Conservation (phyloP, 2,797 vertebrate genomes). For the Enoplosus armatus region DNA sequence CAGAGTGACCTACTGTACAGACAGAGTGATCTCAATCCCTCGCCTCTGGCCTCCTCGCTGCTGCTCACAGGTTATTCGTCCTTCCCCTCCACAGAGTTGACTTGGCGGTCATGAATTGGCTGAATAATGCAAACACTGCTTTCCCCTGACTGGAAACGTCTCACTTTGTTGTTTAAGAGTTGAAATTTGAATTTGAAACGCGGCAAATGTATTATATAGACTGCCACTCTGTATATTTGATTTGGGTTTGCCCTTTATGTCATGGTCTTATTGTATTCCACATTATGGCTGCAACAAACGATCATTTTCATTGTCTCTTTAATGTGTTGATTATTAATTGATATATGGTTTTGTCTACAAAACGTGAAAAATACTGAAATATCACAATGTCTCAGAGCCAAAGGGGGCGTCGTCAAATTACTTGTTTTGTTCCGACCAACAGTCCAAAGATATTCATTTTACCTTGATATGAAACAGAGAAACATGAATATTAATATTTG, state of each 20-base stretch:
- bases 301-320: background rate
- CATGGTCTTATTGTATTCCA: background rate
- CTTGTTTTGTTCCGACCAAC: background rate
- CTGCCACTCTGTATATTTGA: background rate
- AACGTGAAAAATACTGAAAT: background rate
- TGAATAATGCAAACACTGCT: constrained; percentile 8
- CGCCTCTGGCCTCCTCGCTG: constrained; percentile 16
- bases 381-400: background rate
- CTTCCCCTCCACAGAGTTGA: background rate
- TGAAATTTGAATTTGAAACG: background rate
- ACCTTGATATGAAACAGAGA: background rate
- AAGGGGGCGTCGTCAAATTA: no score
- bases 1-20: constrained; percentile 69
- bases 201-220: background rate
- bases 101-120: background rate
- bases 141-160: background rate
- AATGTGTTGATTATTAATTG: background rate
- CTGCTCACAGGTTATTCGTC: constrained; percentile 7
- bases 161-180: background rate
- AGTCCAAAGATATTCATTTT: background rate
- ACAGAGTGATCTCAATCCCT: constrained; percentile 71
- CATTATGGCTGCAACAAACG: background rate
- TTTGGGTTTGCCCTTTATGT: background rate
- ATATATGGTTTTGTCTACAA: no score
- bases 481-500: background rate